phyloP scores from a whole-genome alignment of 2,113 vertebrate genomes.

The Trogon surrucura region DNA sequence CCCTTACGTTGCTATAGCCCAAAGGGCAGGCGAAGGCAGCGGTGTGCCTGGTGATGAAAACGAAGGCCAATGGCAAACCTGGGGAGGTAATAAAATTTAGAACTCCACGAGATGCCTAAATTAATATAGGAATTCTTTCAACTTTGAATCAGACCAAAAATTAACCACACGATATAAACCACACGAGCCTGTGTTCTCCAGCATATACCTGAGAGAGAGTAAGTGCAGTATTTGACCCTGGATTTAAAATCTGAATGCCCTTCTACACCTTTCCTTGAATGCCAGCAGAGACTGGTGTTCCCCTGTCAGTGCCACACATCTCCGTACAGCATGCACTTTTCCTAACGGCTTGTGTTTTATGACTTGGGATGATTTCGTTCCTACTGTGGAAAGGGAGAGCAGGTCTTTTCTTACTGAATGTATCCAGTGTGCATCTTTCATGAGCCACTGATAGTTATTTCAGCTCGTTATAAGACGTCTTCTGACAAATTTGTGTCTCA shows the following conservation, averaged over 20 bases:
- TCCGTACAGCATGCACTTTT: neutral
- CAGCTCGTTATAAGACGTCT: neutral
- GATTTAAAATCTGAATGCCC: neutral
- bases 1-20: neutral
- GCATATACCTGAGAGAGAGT: neutral
- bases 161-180: neutral
- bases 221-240: accelerated
- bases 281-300: neutral
- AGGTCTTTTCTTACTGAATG: neutral
- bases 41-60: accelerated
- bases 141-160: neutral
- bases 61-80: accelerated
- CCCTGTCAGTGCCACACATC: accelerated
- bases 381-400: neutral
- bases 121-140: neutral
- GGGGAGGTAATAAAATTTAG: neutral
- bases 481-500: neutral
- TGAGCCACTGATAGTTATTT: neutral
- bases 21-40: neutral
- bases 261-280: neutral
- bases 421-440: neutral
- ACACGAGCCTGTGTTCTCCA: neutral
- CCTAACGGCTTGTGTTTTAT: neutral
- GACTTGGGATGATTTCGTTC: neutral
- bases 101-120: neutral